phyloP scores from a whole-genome alignment of 2,797 vertebrate species.

The Selene dorsalis region DNA sequence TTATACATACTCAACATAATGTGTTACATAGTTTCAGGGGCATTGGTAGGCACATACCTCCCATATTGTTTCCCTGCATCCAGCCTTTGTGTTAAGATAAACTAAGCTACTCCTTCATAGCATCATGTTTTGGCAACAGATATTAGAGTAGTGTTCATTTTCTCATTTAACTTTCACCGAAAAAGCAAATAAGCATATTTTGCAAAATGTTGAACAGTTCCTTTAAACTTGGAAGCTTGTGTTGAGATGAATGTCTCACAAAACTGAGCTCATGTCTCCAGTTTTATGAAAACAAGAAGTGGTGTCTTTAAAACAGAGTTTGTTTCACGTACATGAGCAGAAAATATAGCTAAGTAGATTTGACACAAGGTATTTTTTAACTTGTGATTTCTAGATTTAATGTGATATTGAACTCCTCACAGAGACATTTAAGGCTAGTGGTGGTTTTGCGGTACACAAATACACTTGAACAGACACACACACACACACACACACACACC shows the following conservation, averaged over 20 bases:
- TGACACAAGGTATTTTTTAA: constrained; percentile 20
- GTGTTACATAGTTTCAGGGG: background rate
- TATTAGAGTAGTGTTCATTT: too few species aligned
- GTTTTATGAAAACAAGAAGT: constrained; percentile 26
- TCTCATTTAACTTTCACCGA: too few species aligned
- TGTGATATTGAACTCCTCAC: constrained; percentile 36
- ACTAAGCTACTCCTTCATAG: background rate
- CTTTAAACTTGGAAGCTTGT: background rate
- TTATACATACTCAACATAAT: too few species aligned
- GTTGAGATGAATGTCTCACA: constrained; percentile 1
- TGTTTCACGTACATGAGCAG: constrained; percentile 1
- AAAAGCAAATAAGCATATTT: too few species aligned
- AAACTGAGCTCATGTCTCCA: background rate
- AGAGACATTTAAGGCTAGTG: constrained; percentile 40
- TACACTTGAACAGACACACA: background rate
- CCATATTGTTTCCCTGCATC: background rate
- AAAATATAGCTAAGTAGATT: constrained; percentile 15
- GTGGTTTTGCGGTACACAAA: constrained; percentile 21
- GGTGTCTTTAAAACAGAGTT: background rate
- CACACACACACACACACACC: constrained; percentile 10
- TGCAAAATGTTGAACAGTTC: too few species aligned
- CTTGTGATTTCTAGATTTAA: constrained; percentile 42
- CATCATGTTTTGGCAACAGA: background rate
- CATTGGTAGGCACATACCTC: background rate
- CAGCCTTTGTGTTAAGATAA: background rate